These are phyloP conservation scores for Cyprinus carpio DNA, from an alignment of 2,113 vertebrate genomes.

Conservation along the genomic window DNA sequence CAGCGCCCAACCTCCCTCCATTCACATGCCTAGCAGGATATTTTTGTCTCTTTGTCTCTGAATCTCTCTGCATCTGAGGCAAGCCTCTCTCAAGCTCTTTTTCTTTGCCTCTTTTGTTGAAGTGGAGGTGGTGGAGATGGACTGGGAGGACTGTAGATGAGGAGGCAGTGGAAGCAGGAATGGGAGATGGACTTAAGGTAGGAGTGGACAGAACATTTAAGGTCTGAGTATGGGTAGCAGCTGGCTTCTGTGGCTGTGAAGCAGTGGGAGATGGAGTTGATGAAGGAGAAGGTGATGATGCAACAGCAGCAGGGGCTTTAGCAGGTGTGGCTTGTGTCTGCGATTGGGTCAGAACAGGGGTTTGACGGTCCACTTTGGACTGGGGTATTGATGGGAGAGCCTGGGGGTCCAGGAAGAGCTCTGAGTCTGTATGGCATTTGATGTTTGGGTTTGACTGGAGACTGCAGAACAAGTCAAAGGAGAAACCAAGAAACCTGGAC, in stretches of 20 bases:
- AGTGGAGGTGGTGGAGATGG: constrained; percentile 64
- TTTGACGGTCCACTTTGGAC: constrained; percentile 50
- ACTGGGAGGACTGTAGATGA: constrained; percentile 50
- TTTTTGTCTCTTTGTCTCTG: constrained; percentile 73
- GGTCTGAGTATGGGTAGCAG: constrained; percentile 14
- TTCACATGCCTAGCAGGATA: constrained; percentile 74
- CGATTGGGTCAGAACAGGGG: neutral
- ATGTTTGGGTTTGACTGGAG: constrained; percentile 43
- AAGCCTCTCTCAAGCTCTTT: constrained; percentile 64
- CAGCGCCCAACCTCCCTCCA: constrained; percentile 25
- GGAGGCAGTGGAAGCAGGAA: constrained; percentile 25
- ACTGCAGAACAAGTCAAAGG: constrained; percentile 15
- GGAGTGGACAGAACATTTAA: neutral
- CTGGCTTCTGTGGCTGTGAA: constrained; percentile 4
- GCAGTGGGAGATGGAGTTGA: neutral
- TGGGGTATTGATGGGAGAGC: constrained; percentile 44
- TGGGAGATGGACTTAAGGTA: constrained; percentile 6
- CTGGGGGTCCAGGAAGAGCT: neutral
- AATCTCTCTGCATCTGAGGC: constrained; percentile 64
- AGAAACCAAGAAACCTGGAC: neutral
- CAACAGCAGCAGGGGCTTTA: neutral
- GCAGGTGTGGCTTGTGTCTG: neutral
- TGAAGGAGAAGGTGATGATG: neutral
- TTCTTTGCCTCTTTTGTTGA: constrained; percentile 64
- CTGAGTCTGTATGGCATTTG: constrained; percentile 1